Conservation (phyloP, 2,888 invertebrate genomes). For the Pseudoips prasinana region DNA sequence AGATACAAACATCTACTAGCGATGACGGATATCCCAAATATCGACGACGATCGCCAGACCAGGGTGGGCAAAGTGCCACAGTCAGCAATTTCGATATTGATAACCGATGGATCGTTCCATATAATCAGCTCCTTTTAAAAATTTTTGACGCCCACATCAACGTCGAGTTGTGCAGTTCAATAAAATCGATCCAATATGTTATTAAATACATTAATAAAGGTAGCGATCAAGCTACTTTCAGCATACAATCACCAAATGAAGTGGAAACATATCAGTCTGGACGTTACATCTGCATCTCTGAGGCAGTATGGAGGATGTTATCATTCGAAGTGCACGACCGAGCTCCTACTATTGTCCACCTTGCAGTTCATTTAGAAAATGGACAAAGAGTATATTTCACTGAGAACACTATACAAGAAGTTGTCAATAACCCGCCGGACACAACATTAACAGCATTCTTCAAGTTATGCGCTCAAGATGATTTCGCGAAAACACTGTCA, state of each 20-base stretch:
- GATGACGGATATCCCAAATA: no score
- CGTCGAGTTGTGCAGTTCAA: conserved; percentile 22
- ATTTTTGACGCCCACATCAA: conserved; percentile 23
- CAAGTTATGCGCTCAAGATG: no score
- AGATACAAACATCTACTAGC: conserved; percentile 20
- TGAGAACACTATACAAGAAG: conserved; percentile 16
- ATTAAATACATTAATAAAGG: conserved; percentile 26
- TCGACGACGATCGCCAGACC: conserved; percentile 21
- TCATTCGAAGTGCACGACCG: conserved; percentile 18
- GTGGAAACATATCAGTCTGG: conserved; percentile 20
- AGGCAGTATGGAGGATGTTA: conserved; percentile 24
- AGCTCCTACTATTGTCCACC: no score
- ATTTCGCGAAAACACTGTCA: conserved; percentile 24
- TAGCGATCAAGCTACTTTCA: conserved; percentile 18
- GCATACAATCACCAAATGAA: conserved; percentile 23
- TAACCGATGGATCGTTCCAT: conserved; percentile 28
- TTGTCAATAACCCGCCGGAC: conserved; percentile 22
- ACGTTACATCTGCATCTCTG: conserved; percentile 17
- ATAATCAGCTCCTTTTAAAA: conserved; percentile 21
- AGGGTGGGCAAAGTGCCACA: conserved; percentile 15
- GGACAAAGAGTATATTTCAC: conserved; percentile 14
- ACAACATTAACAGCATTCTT: conserved; percentile 22
- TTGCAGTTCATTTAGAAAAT: no score
- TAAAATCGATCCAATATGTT: conserved; percentile 13
- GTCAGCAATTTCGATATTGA: conserved; percentile 20